Evolutionary conservation across 2,113 vertebrate genomes (phyloP), one percentile per base, ranked within the genome.

Genomic region (Blennius ocellaris): DNA sequence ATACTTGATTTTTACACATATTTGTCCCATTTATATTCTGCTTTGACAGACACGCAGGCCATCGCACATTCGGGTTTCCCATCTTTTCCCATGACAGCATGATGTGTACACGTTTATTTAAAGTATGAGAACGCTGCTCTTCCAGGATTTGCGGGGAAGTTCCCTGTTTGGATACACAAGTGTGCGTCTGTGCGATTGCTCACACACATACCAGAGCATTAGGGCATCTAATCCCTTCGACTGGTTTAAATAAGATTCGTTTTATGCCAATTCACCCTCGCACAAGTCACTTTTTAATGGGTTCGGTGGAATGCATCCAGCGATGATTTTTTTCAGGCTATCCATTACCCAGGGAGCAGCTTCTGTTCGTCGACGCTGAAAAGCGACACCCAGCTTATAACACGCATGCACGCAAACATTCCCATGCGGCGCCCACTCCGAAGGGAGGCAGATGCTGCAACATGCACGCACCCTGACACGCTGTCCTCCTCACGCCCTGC

Each of bases 81-180:
- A 47, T 74, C 47, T 62, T 73, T 79, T 72, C 70, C 75, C 82
- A 81, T 72, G 69, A 66, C 71, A 84, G 59, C 39, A 40, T 48
- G 48, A 64, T 78, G 62, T 58, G 56, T 48, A 58, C 69, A 70
- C 59, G 48, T 76, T 73, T 57, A 63, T 81, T 79, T 79, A 40
- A 66, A 70, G 78, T 55, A 63, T 71, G 76, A 69, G 54, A 81
- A 81, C 30, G 1, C 68, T 69, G 44, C 36, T 45, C 54, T 56
- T 75, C 58, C 77, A 83, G 75, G 78, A 76, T 73, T 67, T 77
- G 66, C 40, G 78, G 83, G 87, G 86, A 85, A 88, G 76, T 84
- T 84, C 80, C 84, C 84, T 77, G n/a, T 59, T 56, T 65, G 62
- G 66, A 61, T 76, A 68, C 79, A 74, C 63, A 45, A 53, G 72